These are phyloP conservation scores for Aphidius ervi DNA, from an alignment of 1,140 invertebrate species.

Conservation along the genomic window DNA sequence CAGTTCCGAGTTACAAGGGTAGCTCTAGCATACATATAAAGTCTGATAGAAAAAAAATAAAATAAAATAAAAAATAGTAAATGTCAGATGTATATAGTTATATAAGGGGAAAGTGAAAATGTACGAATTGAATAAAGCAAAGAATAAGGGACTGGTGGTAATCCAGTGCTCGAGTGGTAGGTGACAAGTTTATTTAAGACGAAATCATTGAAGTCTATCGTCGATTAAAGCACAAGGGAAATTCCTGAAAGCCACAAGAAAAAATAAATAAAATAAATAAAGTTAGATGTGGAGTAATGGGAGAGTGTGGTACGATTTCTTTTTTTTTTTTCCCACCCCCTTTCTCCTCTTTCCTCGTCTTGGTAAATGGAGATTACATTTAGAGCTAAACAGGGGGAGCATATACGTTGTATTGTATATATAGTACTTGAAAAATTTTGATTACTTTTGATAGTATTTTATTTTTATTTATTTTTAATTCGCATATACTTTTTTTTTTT, in stretches of 20 bases:
- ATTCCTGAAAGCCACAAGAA: neutral
- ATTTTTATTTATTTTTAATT: no score
- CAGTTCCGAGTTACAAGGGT: conserved; percentile 17
- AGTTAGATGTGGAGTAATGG: conserved; percentile 2
- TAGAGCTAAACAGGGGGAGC: no score
- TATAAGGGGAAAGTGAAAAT: conserved; percentile 20
- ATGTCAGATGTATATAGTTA: conserved; percentile 14
- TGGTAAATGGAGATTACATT: no score
- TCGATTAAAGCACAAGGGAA: conserved; percentile 33
- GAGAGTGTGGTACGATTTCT: conserved; percentile 36
- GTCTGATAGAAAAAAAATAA: neutral
- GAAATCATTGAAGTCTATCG: conserved; percentile 33
- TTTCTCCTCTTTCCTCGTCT: no score
- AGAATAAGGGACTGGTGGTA: conserved; percentile 23
- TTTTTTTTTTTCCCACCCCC: no score
- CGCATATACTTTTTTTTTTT: no score
- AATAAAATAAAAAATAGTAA: conserved; percentile 20
- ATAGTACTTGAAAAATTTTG: no score
- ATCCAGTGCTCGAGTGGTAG: conserved; percentile 27
- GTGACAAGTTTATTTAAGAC: conserved; percentile 38
- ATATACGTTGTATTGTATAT: no score
- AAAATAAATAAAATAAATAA: conserved; percentile 29
- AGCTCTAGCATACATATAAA: conserved; percentile 7
- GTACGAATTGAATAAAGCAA: conserved; percentile 5
- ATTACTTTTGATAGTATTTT: no score